Base-by-base conservation (phyloP, 2,113 vertebrate species). In the Oreochromis tanganicae region DNA sequence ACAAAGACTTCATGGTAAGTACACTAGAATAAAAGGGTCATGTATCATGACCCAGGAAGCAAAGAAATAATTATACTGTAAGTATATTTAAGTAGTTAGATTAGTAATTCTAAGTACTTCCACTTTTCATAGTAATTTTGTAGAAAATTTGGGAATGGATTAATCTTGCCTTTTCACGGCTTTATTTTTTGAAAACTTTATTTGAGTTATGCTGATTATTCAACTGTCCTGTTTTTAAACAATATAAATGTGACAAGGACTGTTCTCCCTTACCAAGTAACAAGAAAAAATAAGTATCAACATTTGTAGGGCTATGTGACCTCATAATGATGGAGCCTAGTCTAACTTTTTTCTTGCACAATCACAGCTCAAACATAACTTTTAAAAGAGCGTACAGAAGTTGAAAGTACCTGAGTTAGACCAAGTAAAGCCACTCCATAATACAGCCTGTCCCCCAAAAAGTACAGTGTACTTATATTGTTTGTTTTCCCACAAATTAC, bases 111-210 rank as follows among this genome's bases (percentile, higher is more conserved):
- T 29, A 59, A 16, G 56, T 29, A 59, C 13, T 9, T 59, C 56
- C 0, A 59, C 24, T 59, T 59, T 59, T 59, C 3, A 29, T 16
- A 16, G 24, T 29, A 57, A 29, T 57, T 57, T 29, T 57, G 56
- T 16, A 29, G 56, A 59, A 59, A 59, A 59, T 16, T 59, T 59
- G 29, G 13, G 7, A 29, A 29, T 59, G 27, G 2, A 32, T 66
- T 12, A 12, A 66, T 36, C 9, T 66, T n/a, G 32, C 9, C 17
- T 66, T 66, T n/a, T 36, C 2, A 63, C 3, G 0, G 29, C 1
- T 13, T 38, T 21, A 12, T 38, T 66, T 66, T n/a, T 66, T 38
- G 16, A 63, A 11, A 63, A 66, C 61, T 66, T 63, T n/a, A 66
- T 0, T 66, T n/a, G 19, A 66, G 17, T 66, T n/a, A 38, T 66